These are phyloP conservation scores for Lumbricus terrestris DNA, from an alignment of 2,888 invertebrate species.

Conservation along the genomic window DNA sequence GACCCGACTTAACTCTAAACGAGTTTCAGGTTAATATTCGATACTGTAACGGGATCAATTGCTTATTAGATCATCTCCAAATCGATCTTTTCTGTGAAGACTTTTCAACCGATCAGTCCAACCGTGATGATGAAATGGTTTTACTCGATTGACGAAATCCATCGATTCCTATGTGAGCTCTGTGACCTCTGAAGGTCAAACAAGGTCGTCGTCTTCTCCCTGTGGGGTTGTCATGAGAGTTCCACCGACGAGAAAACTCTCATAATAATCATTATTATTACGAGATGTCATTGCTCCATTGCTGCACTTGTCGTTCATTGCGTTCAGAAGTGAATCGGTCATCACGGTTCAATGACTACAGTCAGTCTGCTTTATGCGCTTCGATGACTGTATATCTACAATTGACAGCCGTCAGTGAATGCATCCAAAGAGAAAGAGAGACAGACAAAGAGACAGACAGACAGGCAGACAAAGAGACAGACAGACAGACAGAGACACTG, in stretches of 20 bases:
- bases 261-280: background rate
- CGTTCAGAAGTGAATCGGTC: background rate
- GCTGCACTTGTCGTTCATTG: background rate
- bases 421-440: background rate
- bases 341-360: background rate
- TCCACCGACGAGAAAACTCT: background rate
- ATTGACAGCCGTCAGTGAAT: background rate
- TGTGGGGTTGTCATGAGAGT: too few relatives aligned
- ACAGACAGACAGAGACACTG: slow-evolving; percentile 19
- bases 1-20: background rate
- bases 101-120: background rate
- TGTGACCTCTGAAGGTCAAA: too few relatives aligned
- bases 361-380: background rate
- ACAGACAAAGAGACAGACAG: slow-evolving; percentile 15
- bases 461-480: slow-evolving; percentile 17
- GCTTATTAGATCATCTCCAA: background rate
- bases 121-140: background rate
- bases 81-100: background rate
- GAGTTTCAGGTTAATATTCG: background rate
- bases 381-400: background rate
- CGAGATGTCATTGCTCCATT: background rate
- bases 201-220: background rate
- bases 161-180: too few relatives aligned
- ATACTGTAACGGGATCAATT: background rate
- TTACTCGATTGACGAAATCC: background rate